Evolutionary conservation across 2,797 vertebrate genomes (phyloP).

Genomic region (Hypotaenidia philippensis): DNA sequence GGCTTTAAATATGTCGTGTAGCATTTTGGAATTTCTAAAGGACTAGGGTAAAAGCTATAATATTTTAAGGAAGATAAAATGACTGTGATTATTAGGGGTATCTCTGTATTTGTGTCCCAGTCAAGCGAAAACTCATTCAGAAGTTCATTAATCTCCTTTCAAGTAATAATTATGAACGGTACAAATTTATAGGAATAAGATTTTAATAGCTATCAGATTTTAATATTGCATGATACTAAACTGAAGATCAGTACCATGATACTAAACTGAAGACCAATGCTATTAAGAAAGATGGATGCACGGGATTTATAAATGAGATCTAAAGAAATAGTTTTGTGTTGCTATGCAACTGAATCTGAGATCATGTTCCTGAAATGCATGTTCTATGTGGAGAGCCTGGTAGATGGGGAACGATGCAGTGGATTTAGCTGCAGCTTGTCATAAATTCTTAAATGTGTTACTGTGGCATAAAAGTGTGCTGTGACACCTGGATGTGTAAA

Average conservation of each 20-base stretch:
- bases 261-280: neutral
- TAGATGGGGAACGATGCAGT: rapidly evolving
- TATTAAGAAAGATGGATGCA: rapidly evolving
- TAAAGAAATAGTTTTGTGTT: neutral
- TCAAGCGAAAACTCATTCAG: neutral
- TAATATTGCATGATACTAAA: neutral
- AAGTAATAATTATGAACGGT: neutral
- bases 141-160: neutral
- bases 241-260: no score
- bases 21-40: neutral
- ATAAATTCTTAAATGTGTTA: neutral
- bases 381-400: rapidly evolving
- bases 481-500: neutral
- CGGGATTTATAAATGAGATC: neutral
- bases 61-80: neutral
- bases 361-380: rapidly evolving
- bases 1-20: neutral
- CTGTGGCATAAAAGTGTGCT: neutral
- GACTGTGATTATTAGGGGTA: neutral
- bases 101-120: neutral
- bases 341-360: neutral
- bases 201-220: neutral
- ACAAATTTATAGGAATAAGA: neutral
- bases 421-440: neutral
- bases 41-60: neutral